phyloP scores from a whole-genome alignment of 2,797 vertebrate genomes.

The Pipistrellus kuhlii region DNA sequence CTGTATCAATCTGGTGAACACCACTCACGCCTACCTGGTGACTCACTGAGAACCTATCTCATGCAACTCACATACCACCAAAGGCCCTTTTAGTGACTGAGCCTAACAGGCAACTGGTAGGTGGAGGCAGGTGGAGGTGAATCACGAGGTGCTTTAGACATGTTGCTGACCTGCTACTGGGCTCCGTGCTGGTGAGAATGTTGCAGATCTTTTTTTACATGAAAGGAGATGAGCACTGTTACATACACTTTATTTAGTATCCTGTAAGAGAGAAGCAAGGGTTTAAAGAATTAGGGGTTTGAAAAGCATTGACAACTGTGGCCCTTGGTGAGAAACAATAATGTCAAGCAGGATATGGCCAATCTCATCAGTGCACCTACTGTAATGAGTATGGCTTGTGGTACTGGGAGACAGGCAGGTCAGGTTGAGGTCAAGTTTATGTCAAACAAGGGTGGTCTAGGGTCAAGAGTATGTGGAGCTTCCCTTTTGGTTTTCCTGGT shows the following conservation, averaged over 20 bases:
- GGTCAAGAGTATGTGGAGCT: neutral
- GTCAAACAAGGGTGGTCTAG: neutral
- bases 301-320: neutral
- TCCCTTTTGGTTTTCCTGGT: neutral
- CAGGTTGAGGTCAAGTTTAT: neutral
- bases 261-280: neutral
- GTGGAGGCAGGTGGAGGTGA: neutral
- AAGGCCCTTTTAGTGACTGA: neutral
- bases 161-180: neutral
- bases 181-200: neutral
- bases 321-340: neutral
- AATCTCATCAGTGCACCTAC: neutral
- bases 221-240: neutral
- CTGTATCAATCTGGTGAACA: neutral
- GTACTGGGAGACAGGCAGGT: neutral
- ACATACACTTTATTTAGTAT: conserved; percentile 18
- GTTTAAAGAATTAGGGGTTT: neutral
- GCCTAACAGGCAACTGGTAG: neutral
- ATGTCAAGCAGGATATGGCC: neutral
- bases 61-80: neutral
- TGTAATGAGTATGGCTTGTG: neutral
- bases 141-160: neutral
- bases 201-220: neutral
- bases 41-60: neutral
- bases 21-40: neutral